Evolutionary conservation across 2,113 vertebrate species (phyloP).

Genomic region (Aphelocoma coerulescens): DNA sequence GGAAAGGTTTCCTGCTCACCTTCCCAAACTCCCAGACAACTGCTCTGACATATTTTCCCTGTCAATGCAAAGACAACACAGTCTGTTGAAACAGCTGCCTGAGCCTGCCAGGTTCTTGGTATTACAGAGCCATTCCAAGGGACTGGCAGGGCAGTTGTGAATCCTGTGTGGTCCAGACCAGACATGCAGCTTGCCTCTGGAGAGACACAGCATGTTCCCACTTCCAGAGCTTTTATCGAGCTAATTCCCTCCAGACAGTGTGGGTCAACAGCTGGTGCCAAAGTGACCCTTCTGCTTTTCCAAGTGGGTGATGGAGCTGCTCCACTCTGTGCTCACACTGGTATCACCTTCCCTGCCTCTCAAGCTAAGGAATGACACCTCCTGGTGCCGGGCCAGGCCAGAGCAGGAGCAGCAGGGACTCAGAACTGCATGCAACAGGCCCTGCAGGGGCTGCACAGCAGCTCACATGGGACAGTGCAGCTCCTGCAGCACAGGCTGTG

Average conservation of each 20-base stretch:
- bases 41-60: conserved; percentile 47
- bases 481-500: background rate
- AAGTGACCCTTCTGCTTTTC: background rate
- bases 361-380: background rate
- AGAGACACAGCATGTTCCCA: background rate
- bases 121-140: background rate
- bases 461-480: background rate
- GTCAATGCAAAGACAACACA: conserved; percentile 53
- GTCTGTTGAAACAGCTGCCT: conserved; percentile 49
- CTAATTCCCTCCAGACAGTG: background rate
- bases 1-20: background rate
- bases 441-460: background rate
- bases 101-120: background rate
- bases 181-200: background rate
- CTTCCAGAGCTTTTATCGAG: background rate
- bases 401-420: background rate
- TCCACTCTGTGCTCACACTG: background rate
- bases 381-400: background rate
- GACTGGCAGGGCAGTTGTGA: background rate
- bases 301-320: background rate
- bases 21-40: conserved; percentile 18
- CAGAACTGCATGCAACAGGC: background rate
- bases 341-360: background rate
- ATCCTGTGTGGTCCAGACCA: rapidly evolving
- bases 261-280: background rate